Conservation (phyloP, 2,113 vertebrate genomes). For the Zosterops borbonicus region DNA sequence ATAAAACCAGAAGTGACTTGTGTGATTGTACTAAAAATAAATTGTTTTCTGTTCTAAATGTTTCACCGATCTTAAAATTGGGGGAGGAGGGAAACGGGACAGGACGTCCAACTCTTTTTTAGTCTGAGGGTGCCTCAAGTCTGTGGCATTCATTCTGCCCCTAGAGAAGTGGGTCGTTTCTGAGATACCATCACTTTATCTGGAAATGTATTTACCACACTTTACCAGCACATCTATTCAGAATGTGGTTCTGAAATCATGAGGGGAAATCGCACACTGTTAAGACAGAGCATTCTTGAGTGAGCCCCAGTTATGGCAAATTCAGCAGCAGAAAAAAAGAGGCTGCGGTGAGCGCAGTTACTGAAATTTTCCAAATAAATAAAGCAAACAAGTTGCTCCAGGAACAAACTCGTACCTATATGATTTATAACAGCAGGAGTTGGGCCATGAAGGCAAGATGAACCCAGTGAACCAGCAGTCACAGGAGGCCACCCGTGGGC, state of each 20-base stretch:
- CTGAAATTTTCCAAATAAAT: constrained; percentile 82
- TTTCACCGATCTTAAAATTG: constrained; percentile 31
- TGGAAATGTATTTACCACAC: constrained; percentile 64
- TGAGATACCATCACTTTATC: constrained; percentile 60
- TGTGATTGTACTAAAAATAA: constrained; percentile 50
- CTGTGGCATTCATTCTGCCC: constrained; percentile 37
- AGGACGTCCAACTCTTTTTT: constrained; percentile 24
- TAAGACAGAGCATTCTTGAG: constrained; percentile 75
- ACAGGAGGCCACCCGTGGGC: constrained; percentile 73
- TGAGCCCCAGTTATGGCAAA: constrained; percentile 64
- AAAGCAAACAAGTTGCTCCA: constrained; percentile 78
- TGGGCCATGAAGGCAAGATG: constrained; percentile 58
- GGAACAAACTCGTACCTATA: constrained; percentile 72
- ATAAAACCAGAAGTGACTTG: constrained; percentile 12
- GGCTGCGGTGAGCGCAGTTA: constrained; percentile 64
- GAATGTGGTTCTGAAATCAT: constrained; percentile 61
- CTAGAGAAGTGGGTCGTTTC: neutral
- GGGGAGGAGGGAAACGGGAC: neutral
- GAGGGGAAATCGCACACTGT: constrained; percentile 72
- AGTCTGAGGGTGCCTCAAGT: constrained; percentile 8
- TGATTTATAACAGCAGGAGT: constrained; percentile 72
- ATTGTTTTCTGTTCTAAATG: constrained; percentile 32
- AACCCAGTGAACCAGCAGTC: constrained; percentile 57
- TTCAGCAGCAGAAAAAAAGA: constrained; percentile 60
- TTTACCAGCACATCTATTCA: constrained; percentile 59